Evolutionary conservation across 2,888 invertebrate species (phyloP), one percentile per base, ranked within the genome.

Genomic region (Euproctis similis): DNA sequence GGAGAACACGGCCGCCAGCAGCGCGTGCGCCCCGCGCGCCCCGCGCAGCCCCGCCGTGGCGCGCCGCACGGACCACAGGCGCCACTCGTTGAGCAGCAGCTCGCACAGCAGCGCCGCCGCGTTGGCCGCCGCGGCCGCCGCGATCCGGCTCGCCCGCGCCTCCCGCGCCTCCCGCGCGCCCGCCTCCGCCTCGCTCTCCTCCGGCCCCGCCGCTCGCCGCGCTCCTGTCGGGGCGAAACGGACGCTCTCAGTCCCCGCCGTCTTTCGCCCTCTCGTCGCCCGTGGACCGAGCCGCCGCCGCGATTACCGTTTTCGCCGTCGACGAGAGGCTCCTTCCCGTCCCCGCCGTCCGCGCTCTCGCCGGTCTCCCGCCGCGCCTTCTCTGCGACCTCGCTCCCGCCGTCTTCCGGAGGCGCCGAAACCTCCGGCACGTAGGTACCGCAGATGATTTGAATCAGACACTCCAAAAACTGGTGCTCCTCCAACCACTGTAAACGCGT

Each of bases 61-160:
- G 36, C 31, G 17, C 23, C 46, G 26, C 35, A 35, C 59, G 19
- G 50, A 7, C 43, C 21, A 34, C 45, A 53, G 53, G 5, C 53
- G 4, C 19, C 67, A 72, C 2, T 69, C 72, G 11, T 43, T 61
- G 13, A 59, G 46, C 46, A 95, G 88, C 64, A 96, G 90, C 85
- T 96, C 95, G 82, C 93, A 92, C 58, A 97, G 87, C 73, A 96
- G 88, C 78, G 94, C 92, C 53, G 95, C 90, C 58, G 94, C 94
- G 86, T 96, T 96, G 59, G 89, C 89, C 65, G 96, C 94, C 57
- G 92, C 90, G 56, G 92, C 92, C 53, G 88, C 86, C 58, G 92
- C 90, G 48, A 88, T 77, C 45, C 88, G 86, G 34, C 34, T 46
- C 57, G 90, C 81, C 51, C 68, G 42, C 26, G 20, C 26, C 18